phyloP scores from a whole-genome alignment of 2,113 vertebrate genomes.

The Ophthalmolycus amberensis region DNA sequence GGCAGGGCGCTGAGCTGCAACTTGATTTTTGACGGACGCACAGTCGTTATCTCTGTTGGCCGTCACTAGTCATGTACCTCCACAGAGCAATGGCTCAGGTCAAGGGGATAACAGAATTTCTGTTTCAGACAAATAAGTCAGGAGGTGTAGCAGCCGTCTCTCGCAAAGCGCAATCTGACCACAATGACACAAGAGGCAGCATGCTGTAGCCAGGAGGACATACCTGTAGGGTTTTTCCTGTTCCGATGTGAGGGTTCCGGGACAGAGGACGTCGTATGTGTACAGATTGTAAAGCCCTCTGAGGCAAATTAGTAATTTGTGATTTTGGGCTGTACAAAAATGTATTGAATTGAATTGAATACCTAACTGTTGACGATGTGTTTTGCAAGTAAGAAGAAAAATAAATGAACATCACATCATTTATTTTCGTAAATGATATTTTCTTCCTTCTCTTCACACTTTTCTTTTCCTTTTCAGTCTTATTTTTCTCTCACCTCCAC shows the following conservation, averaged over 20 bases:
- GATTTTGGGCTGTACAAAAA: too few relatives aligned
- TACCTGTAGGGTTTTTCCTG: too few relatives aligned
- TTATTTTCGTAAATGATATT: neutral
- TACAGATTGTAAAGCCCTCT: too few relatives aligned
- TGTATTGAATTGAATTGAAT: too few relatives aligned
- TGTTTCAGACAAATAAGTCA: conserved; percentile 46
- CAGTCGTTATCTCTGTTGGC: conserved; percentile 74
- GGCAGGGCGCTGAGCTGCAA: conserved; percentile 58
- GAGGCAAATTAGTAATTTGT: too few relatives aligned
- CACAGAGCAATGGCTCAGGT: conserved; percentile 61
- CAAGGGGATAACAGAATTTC: conserved; percentile 50
- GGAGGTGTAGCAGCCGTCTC: conserved; percentile 22
- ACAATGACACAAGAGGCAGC: conserved; percentile 18
- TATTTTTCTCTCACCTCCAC: conserved; percentile 28
- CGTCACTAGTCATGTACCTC: conserved; percentile 65
- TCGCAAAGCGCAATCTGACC: conserved; percentile 4
- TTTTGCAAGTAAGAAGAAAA: neutral
- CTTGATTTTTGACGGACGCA: conserved; percentile 78
- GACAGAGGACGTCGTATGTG: too few relatives aligned
- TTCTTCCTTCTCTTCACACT: neutral
- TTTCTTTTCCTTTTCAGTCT: conserved; percentile 25
- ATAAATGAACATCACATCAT: conserved; percentile 19
- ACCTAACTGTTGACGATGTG: neutral
- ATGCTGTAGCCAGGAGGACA: neutral
- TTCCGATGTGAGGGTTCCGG: too few relatives aligned